Evolutionary conservation across 1,140 invertebrate species (phyloP).

Genomic region (Leptopilina clavipes): DNA sequence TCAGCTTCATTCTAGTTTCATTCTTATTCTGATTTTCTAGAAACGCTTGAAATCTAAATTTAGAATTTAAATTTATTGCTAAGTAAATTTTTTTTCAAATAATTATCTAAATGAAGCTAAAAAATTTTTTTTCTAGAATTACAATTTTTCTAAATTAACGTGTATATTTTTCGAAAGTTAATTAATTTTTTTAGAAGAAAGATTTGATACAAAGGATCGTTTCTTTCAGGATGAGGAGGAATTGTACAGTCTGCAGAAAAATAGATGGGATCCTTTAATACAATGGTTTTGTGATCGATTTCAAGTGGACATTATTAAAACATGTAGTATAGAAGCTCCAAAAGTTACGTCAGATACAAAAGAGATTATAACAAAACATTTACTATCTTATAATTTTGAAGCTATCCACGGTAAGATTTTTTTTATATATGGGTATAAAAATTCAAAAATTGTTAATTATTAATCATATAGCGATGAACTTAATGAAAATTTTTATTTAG

Average conservation of each 20-base stretch:
- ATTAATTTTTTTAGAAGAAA: not conserved
- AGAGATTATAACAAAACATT: slow-evolving; percentile 81
- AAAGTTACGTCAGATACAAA: slow-evolving; percentile 80
- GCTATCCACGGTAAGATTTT: slow-evolving; percentile 82
- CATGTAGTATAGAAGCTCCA: slow-evolving; percentile 80
- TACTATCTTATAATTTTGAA: slow-evolving; percentile 86
- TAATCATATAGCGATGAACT: not conserved
- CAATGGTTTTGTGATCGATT: slow-evolving; percentile 91
- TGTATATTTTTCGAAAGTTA: too few relatives aligned
- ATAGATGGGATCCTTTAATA: slow-evolving; percentile 92
- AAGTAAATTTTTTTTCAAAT: too few relatives aligned
- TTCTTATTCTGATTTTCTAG: too few relatives aligned
- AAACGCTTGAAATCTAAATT: too few relatives aligned
- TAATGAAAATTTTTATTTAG: slow-evolving; percentile 73
- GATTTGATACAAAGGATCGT: slow-evolving; percentile 37
- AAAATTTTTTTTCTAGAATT: too few relatives aligned
- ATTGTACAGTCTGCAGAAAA: slow-evolving; percentile 83
- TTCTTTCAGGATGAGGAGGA: slow-evolving; percentile 73
- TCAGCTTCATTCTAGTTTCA: too few relatives aligned
- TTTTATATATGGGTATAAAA: slow-evolving; percentile 32
- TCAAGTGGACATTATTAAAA: slow-evolving; percentile 83
- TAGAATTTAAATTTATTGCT: too few relatives aligned
- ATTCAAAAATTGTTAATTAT: slow-evolving; percentile 24
- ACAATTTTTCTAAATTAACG: too few relatives aligned
- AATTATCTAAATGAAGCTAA: not conserved